A percentile compares a stretch with the other conserved stretches of the same genome.
Evolutionary conservation across 2,888 invertebrate species (phyloP).

Genomic region (Troides aeacus): DNA sequence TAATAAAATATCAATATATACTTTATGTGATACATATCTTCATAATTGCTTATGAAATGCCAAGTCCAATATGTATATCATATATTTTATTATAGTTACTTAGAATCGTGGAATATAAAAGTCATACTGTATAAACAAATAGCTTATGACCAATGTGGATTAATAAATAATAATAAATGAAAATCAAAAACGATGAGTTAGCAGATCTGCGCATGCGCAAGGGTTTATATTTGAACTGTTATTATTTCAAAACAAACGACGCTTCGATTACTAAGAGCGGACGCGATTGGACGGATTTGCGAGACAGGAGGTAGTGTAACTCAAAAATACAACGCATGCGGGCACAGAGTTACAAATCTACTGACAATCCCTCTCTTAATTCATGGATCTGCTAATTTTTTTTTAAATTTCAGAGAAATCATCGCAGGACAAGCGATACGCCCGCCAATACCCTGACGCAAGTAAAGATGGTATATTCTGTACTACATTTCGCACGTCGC

Average conservation of each 20-base stretch:
- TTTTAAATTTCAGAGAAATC: too few species aligned
- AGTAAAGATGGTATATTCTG: too few species aligned
- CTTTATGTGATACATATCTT: too few species aligned
- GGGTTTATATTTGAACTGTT: constrained; percentile 27
- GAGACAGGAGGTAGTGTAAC: constrained; percentile 50
- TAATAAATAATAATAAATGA: background rate
- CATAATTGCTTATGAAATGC: too few species aligned
- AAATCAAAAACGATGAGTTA: background rate
- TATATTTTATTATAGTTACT: background rate
- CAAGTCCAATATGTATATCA: background rate
- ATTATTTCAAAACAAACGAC: constrained; percentile 41
- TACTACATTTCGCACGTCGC: too few species aligned
- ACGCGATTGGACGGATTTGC: constrained; percentile 61
- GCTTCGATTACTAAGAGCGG: constrained; percentile 50
- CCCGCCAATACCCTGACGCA: too few species aligned
- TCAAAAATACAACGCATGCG: constrained; percentile 56
- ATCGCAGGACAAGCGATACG: too few species aligned
- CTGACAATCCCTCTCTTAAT: constrained; percentile 30
- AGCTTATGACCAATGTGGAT: background rate
- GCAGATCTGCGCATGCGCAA: background rate
- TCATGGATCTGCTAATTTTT: too few species aligned
- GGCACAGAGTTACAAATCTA: constrained; percentile 34
- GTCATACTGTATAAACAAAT: background rate
- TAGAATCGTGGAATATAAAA: background rate
- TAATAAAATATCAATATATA: too few species aligned